Percentiles rank a stretch among this genome's conserved stretches.
These are phyloP conservation scores for Cyclura pinguis DNA, from an alignment of 2,797 vertebrate species.

Conservation along the genomic window DNA sequence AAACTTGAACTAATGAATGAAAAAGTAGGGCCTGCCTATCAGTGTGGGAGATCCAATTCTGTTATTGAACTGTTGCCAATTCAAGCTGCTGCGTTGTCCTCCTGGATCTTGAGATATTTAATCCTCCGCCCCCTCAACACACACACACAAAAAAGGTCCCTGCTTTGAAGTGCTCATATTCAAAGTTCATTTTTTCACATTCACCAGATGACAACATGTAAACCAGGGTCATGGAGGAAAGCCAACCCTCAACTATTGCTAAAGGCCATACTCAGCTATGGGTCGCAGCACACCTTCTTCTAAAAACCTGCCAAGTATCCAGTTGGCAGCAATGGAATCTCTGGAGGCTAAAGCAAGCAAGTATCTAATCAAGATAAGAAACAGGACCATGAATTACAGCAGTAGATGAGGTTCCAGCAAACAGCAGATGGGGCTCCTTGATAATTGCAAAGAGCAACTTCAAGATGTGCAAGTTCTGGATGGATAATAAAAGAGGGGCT, in stretches of 20 bases:
- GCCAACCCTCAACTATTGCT: neutral
- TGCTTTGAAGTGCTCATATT: neutral
- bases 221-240: neutral
- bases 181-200: neutral
- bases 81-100: neutral
- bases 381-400: neutral
- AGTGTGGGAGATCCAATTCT: conserved; percentile 4
- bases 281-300: neutral
- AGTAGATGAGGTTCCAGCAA: neutral
- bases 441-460: neutral
- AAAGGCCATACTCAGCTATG: neutral
- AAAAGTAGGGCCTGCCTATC: neutral
- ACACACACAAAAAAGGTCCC: too few relatives aligned
- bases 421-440: neutral
- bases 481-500: too few relatives aligned
- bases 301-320: neutral
- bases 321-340: neutral
- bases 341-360: too few relatives aligned
- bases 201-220: neutral
- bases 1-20: conserved; percentile 1
- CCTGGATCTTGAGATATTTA: neutral
- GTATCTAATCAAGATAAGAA: neutral
- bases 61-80: neutral
- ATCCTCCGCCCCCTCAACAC: too few relatives aligned
- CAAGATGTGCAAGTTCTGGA: neutral